These are phyloP conservation scores for Helostoma temminkii DNA, from an alignment of 2,797 vertebrate species.

Conservation along the genomic window DNA sequence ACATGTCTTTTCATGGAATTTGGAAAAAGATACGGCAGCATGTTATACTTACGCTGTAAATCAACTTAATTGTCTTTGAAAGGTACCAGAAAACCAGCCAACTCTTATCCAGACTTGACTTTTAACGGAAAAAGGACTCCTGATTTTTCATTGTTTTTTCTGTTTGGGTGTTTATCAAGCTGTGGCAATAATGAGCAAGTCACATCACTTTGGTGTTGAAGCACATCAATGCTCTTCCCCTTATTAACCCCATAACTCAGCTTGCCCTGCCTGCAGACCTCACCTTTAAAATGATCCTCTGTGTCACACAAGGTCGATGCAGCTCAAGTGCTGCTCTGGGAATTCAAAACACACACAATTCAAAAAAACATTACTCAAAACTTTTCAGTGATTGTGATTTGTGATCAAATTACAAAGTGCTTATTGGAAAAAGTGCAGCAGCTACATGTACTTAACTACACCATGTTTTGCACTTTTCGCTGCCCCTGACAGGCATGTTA, in stretches of 20 bases:
- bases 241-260: slow-evolving; percentile 82
- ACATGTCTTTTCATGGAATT: background rate
- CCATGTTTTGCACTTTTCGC: background rate
- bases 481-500: background rate
- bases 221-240: slow-evolving; percentile 56
- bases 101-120: slow-evolving; percentile 14
- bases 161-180: slow-evolving; percentile 44
- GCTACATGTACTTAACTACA: background rate
- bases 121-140: slow-evolving; percentile 17
- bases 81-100: background rate
- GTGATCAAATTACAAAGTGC: slow-evolving; percentile 47
- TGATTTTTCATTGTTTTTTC: slow-evolving; percentile 21
- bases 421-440: background rate
- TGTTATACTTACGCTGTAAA: too few species aligned
- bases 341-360: slow-evolving; percentile 19
- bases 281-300: slow-evolving; percentile 58
- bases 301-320: slow-evolving; percentile 60
- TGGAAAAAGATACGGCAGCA: background rate
- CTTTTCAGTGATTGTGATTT: slow-evolving; percentile 24
- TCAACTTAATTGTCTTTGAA: background rate
- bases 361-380: slow-evolving; percentile 14
- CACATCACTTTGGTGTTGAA: slow-evolving; percentile 53
- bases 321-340: slow-evolving; percentile 53
- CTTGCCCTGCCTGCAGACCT: slow-evolving; percentile 29
- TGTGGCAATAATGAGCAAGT: slow-evolving; percentile 53